A percentile compares a stretch with the other conserved stretches of the same genome.
phyloP scores from a whole-genome alignment of 1,140 invertebrate species.

The Hyposmocoma kahamanoa region DNA sequence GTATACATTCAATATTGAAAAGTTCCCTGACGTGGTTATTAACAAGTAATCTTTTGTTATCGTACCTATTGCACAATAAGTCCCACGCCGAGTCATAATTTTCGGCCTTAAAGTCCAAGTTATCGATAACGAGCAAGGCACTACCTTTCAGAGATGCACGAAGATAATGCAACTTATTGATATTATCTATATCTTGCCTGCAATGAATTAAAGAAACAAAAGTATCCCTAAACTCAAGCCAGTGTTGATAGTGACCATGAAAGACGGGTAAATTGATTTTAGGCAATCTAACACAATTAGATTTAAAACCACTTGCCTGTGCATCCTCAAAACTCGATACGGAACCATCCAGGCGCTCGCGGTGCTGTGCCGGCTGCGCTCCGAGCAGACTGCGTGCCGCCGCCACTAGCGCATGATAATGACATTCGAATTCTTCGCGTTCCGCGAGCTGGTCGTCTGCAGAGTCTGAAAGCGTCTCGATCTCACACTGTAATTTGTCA shows the following conservation, averaged over 20 bases:
- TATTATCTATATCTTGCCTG: constrained; percentile 15
- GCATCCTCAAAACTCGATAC: too few relatives aligned
- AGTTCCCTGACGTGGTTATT: constrained; percentile 13
- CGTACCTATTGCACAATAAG: constrained; percentile 13
- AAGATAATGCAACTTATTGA: constrained; percentile 20
- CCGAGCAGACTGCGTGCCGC: too few relatives aligned
- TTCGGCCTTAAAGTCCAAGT: constrained; percentile 21
- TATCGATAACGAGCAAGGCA: constrained; percentile 26
- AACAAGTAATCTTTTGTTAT: constrained; percentile 13
- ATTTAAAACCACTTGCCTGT: not conserved
- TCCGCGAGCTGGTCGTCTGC: too few relatives aligned
- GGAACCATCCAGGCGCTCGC: too few relatives aligned
- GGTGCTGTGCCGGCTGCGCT: too few relatives aligned
- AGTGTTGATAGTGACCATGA: constrained; percentile 26
- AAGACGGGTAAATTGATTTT: constrained; percentile 11
- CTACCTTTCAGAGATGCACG: constrained; percentile 25
- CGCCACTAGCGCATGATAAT: too few relatives aligned
- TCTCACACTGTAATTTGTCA: too few relatives aligned
- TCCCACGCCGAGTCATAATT: constrained; percentile 16
- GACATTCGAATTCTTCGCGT: too few relatives aligned
- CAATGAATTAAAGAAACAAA: constrained; percentile 35
- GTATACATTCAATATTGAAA: constrained; percentile 7
- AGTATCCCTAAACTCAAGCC: constrained; percentile 36
- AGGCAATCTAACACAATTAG: constrained; percentile 8
- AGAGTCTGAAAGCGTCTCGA: too few relatives aligned